Base-by-base conservation (phyloP, 2,113 vertebrate genomes). In the Scomber colias region DNA sequence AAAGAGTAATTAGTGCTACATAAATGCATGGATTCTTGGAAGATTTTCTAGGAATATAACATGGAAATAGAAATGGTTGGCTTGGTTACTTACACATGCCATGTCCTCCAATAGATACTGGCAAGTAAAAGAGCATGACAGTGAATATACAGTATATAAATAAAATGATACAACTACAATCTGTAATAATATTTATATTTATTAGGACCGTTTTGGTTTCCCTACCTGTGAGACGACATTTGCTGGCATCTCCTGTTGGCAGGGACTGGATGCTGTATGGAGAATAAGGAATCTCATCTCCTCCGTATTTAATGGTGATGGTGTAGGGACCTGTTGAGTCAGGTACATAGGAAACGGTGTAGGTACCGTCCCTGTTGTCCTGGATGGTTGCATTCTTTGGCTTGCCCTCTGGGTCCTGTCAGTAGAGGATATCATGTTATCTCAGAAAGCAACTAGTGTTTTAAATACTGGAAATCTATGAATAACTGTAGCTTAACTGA, bases 311-410 rank as follows among this genome's bases (percentile, higher is more conserved):
- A 87, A 99, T 96, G 73, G 96, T 97, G 92, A 97, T 99, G 62
- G 97, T 98, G 89, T 99, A 98, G 1, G 96, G 96, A 14, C 97
- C 97, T 0, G 96, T 97, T 90, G 97, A 95, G 67, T 97, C 97
- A 0, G 97, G 97, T 6, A 99, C 95, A 10, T 99, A 98, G 81
- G 97, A 98, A 55, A 99, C 97, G 0, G 97, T 97, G 82, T 98
- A 99, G 0, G 97, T 98, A 56, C 97, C 97, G 0, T 99, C 97
- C 6, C 96, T 93, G 0, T 98, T 98, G 94, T 98, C 97, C 73
- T 97, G 96, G 83, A 99, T 98, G 13, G 95, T 96, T 1, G 97
- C 97, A 51, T 98, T 98, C 91, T 97, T 99, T 51, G 97, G 97
- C 66, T 97, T 97, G 15, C 97, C 97, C 83, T 99, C 97, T 0